Evolutionary conservation across 1,140 invertebrate species (phyloP), one percentile per base, ranked within the genome.

Genomic region (Drosophila rhopaloa): DNA sequence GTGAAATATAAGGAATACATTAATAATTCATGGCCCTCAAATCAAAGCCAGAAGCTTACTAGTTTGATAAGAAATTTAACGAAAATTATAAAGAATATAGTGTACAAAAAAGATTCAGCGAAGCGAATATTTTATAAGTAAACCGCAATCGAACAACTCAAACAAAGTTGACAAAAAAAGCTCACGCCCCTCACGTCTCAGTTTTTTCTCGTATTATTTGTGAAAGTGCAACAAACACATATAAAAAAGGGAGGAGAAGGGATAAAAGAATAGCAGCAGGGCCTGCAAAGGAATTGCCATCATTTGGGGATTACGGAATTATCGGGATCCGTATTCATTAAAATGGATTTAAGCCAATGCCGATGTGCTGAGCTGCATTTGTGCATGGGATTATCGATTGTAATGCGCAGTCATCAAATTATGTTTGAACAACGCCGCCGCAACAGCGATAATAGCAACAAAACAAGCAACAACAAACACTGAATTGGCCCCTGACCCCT

Each of bases 331-430:
- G 66, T 58, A 67, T 56, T 89, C 84, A 88, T 88, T 88, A 88
- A 88, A 88, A 88, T 88, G 83, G 83, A 83, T 88, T 88, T 88
- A 76, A 78, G 83, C 63, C 72, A 83, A 89, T 83, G 84, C 67
- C 83, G 60, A 72, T 59, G 76, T 56, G 72, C 80, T 88, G 60
- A 89, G 84, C 76, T 88, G 83, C 83, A 83, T 89, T 86, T 86
- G 76, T 89, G 83, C 83, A 88, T 63, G 76, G 76, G 80, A 88
- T 89, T 88, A 88, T 88, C 83, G 83, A 88, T 88, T 88, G 84
- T 89, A 88, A 80, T 88, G 80, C 83, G 79, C 83, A 83, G 82
- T 88, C 84, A 88, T 88, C 83, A 83, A 89, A 83, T 78, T 83
- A 85, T 68, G 55, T 75, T 75, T 74, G 71, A 74, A 75, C 57